These are phyloP conservation scores for Metopolophium dirhodum DNA, from an alignment of 1,140 invertebrate genomes.

Conservation along the genomic window DNA sequence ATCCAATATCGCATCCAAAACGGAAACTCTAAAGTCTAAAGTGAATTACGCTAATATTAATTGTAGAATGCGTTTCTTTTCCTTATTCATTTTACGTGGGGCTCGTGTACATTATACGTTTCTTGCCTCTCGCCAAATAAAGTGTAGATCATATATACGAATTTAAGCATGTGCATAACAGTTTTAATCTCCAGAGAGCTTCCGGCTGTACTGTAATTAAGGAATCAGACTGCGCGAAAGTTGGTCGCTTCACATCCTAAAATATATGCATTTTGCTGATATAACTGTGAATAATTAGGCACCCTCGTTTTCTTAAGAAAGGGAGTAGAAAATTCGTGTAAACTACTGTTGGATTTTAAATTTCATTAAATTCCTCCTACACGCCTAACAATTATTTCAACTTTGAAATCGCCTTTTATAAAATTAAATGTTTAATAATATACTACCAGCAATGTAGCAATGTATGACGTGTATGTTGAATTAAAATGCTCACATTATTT, in stretches of 20 bases:
- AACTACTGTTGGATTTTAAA: neutral
- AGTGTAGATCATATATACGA: neutral
- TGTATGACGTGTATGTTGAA: neutral
- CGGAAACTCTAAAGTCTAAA: neutral
- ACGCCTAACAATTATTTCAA: neutral
- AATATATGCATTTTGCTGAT: neutral
- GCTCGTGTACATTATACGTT: neutral
- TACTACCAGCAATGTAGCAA: neutral
- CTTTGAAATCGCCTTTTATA: neutral
- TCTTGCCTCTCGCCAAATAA: neutral
- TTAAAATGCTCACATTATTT: neutral
- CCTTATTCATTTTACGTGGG: neutral
- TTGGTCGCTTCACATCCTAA: neutral
- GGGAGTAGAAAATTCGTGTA: neutral
- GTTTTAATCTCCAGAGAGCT: constrained; percentile 53
- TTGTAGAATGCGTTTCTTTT: neutral
- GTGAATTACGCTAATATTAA: neutral
- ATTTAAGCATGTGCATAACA: neutral
- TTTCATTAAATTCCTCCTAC: neutral
- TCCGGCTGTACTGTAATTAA: constrained; percentile 50
- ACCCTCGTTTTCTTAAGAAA: neutral
- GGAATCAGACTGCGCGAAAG: constrained; percentile 34
- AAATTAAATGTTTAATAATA: neutral
- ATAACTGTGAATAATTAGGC: neutral
- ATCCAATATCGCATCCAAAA: constrained; percentile 8